A percentile compares a stretch with the other conserved stretches of the same genome.
phyloP scores from a whole-genome alignment of 2,888 invertebrate species.

The Sceliomorpha sp. region DNA sequence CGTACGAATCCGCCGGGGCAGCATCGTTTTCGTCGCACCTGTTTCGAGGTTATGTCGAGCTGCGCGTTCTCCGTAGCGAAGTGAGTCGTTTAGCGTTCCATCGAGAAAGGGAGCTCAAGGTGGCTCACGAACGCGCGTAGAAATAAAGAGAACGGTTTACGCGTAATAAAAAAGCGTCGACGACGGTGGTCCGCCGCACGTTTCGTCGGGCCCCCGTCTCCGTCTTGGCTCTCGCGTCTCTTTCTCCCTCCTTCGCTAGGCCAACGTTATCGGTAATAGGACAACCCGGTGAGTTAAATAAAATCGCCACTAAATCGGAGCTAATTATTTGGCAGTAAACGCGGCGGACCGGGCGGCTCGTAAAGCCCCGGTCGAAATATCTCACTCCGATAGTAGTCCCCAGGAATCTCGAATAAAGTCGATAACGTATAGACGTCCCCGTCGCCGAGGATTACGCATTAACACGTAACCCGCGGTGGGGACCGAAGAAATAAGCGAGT shows the following conservation, averaged over 20 bases:
- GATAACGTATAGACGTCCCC: conserved; percentile 61
- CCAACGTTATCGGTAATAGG: conserved; percentile 62
- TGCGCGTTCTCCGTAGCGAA: conserved; percentile 27
- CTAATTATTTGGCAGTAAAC: conserved; percentile 77
- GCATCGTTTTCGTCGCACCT: conserved; percentile 52
- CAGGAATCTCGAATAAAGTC: conserved; percentile 70
- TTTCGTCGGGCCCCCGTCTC: conserved; percentile 16
- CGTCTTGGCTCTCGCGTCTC: conserved; percentile 29
- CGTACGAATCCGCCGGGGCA: conserved; percentile 8
- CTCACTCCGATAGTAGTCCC: conserved; percentile 67
- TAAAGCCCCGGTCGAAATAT: conserved; percentile 68
- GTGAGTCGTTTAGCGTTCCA: conserved; percentile 56
- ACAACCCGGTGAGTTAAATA: conserved; percentile 62
- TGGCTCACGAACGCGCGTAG: conserved; percentile 53
- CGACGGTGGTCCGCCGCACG: conserved; percentile 50
- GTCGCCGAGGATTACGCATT: conserved; percentile 23
- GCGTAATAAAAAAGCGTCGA: conserved; percentile 73
- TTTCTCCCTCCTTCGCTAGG: conserved; percentile 14
- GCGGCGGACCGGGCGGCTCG: conserved; percentile 67
- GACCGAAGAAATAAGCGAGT: conserved; percentile 24
- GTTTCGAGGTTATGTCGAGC: conserved; percentile 38
- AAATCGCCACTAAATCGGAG: conserved; percentile 76
- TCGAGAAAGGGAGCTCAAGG: conserved; percentile 37
- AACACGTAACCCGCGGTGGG: conserved; percentile 30
- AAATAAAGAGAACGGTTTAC: conserved; percentile 76